phyloP scores from a whole-genome alignment of 2,113 vertebrate genomes.

The Azemiops feae region DNA sequence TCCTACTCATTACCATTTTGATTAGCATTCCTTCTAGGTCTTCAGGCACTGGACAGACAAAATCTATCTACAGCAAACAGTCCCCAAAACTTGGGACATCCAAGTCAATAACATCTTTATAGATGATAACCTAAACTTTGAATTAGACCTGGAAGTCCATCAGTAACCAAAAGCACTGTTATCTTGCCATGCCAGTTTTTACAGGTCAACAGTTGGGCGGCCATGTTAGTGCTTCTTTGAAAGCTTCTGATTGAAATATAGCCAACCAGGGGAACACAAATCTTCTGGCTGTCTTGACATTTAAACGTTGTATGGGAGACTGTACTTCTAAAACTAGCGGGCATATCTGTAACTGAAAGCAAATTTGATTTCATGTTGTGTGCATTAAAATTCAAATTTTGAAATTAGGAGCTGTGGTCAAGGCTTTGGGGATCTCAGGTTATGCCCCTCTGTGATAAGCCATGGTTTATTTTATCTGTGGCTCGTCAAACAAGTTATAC shows the following conservation, averaged over 20 bases:
- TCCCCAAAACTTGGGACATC: background rate
- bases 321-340: background rate
- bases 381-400: background rate
- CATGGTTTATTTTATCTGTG: background rate
- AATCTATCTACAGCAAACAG: background rate
- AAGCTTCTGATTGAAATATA: background rate
- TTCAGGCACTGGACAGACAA: background rate
- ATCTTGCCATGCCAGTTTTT: background rate
- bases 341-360: background rate
- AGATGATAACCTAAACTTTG: background rate
- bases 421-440: background rate
- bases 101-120: background rate
- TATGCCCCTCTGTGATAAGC: background rate
- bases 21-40: background rate
- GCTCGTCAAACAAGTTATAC: background rate
- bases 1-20: background rate
- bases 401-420: background rate
- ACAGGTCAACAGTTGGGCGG: background rate
- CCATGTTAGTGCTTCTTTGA: background rate
- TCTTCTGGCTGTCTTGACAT: background rate
- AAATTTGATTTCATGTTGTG: background rate
- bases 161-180: background rate
- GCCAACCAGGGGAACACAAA: background rate
- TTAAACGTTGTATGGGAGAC: background rate
- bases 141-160: background rate